Conservation (phyloP, 2,888 invertebrate species). For the Eupithecia vulgata region DNA sequence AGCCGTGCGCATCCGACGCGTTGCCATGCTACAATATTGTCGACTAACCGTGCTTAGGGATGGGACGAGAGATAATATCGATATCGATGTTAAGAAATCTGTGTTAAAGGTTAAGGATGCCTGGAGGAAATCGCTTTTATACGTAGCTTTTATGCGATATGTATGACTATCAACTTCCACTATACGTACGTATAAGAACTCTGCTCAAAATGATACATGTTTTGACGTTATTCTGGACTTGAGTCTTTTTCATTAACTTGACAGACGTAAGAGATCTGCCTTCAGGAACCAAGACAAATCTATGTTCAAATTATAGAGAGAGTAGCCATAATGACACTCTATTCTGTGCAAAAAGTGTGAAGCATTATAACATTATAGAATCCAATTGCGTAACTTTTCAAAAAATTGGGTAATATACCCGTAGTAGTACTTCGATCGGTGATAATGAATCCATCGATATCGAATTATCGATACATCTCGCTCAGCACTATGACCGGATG, state of each 20-base stretch:
- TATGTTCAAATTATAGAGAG: no score
- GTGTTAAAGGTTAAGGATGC: neutral
- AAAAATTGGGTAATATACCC: no score
- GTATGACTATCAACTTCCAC: neutral
- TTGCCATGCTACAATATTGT: conserved; percentile 45
- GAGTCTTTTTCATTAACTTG: no score
- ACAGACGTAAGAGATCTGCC: no score
- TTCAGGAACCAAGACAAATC: no score
- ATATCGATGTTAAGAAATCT: conserved; percentile 5
- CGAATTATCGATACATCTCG: neutral
- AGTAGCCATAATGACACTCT: no score
- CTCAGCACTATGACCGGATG: conserved; percentile 33
- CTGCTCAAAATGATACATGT: neutral
- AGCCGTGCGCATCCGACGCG: conserved; percentile 31
- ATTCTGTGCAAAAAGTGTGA: no score
- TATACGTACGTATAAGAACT: no score
- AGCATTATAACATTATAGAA: no score
- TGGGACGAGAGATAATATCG: conserved; percentile 16
- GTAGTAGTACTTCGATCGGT: neutral
- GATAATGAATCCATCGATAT: conserved; percentile 13
- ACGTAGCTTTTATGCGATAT: no score
- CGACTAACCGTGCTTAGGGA: conserved; percentile 28
- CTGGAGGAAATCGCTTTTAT: neutral
- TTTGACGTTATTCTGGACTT: neutral
- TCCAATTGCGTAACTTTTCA: no score